These are phyloP conservation scores for Pseudococcus longispinus DNA, from an alignment of 2,888 invertebrate species.

Conservation along the genomic window DNA sequence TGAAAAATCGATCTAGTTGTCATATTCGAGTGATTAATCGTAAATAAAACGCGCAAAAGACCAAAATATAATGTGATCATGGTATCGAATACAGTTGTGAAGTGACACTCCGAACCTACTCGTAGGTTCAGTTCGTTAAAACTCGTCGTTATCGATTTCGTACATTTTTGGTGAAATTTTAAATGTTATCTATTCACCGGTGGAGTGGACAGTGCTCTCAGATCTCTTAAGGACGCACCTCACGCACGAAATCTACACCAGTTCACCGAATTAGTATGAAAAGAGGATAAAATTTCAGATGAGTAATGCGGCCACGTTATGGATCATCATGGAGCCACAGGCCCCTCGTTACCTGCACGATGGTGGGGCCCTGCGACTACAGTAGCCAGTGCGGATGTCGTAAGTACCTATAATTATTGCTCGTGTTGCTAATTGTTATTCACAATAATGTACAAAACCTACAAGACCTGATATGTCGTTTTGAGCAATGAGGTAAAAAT, in stretches of 20 bases:
- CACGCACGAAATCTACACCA: background rate
- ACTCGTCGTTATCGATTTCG: background rate
- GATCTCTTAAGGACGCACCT: background rate
- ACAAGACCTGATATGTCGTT: background rate
- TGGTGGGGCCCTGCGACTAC: constrained; percentile 56
- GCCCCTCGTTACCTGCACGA: constrained; percentile 56
- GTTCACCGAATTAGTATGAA: constrained; percentile 44
- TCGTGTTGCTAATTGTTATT: background rate
- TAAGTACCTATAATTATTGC: constrained; percentile 1
- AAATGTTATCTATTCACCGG: background rate
- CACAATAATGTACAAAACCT: too few species aligned
- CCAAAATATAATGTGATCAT: background rate
- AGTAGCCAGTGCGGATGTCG: constrained; percentile 56
- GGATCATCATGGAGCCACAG: constrained; percentile 57
- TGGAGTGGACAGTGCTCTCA: background rate
- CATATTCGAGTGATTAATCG: background rate
- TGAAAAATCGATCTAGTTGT: background rate
- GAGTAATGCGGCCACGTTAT: constrained; percentile 56
- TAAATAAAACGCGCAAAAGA: background rate
- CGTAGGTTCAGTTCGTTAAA: background rate
- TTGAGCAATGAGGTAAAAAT: too few species aligned
- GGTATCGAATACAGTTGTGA: background rate
- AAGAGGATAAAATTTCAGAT: constrained; percentile 50
- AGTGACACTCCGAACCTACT: background rate
- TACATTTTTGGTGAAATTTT: background rate